These are phyloP conservation scores for Bembecia ichneumoniformis DNA, from an alignment of 2,888 invertebrate genomes.

Conservation along the genomic window DNA sequence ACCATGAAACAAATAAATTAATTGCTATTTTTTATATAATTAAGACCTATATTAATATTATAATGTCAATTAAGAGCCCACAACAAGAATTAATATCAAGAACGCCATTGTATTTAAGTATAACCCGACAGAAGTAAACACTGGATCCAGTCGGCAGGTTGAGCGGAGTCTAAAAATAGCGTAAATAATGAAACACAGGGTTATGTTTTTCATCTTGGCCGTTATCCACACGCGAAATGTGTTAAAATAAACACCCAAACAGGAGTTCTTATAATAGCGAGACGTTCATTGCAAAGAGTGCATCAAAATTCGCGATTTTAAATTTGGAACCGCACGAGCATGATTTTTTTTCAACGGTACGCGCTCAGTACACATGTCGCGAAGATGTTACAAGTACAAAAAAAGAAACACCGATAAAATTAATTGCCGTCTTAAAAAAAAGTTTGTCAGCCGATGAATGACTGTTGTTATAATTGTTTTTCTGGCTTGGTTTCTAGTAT, in stretches of 20 bases:
- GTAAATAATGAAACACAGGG: slow-evolving; percentile 68
- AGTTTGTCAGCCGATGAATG: slow-evolving; percentile 32
- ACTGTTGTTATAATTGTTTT: slow-evolving; percentile 42
- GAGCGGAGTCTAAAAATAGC: slow-evolving; percentile 65
- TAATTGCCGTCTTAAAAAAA: slow-evolving; percentile 33
- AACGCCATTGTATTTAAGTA: slow-evolving; percentile 49
- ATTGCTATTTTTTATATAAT: too few relatives aligned
- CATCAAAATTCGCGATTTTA: slow-evolving; percentile 57
- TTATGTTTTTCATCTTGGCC: slow-evolving; percentile 70
- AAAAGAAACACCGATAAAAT: slow-evolving; percentile 33
- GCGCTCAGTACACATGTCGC: slow-evolving; percentile 39
- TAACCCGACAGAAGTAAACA: slow-evolving; percentile 58
- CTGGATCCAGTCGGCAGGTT: slow-evolving; percentile 61
- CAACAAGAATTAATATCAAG: slow-evolving; percentile 39
- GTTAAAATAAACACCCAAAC: slow-evolving; percentile 70
- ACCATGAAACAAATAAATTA: too few relatives aligned
- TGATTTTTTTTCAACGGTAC: slow-evolving; percentile 32
- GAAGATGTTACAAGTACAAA: slow-evolving; percentile 37
- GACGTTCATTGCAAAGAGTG: slow-evolving; percentile 52
- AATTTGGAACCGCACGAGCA: slow-evolving; percentile 43
- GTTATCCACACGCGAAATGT: slow-evolving; percentile 67
- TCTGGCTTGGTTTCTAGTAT: slow-evolving; percentile 39
- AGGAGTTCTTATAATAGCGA: slow-evolving; percentile 59
- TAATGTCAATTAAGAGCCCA: slow-evolving; percentile 11
- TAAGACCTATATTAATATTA: too few relatives aligned